Evolutionary conservation across 92 coral and sea anemone genomes (phyloP), one percentile per base, ranked within the genome.

Genomic region (Phymanthus crucifer): DNA sequence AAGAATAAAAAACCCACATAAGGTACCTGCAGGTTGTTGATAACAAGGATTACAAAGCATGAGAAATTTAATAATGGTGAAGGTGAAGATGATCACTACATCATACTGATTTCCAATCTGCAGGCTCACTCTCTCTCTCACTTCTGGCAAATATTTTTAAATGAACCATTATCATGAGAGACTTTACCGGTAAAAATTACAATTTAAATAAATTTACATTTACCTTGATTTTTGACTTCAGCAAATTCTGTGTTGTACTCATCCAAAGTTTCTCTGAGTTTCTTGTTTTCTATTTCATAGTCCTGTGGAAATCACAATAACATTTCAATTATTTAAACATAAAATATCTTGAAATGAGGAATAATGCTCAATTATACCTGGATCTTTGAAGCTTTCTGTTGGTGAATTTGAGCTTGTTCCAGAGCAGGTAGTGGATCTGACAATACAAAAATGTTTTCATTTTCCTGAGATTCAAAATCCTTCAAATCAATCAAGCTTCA

Each of bases 241-340:
- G 99, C 99, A 95, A 95, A 95, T 81, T 95, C 99, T 50, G 96
- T 87, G 78, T 95, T 95, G 70, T 95, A 95, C 46, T 95, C 99
- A 18, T 93, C 93, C 50, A 95, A 71, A 34, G 99, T 95, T 66
- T 95, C 99, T 66, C 93, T 86, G 1, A 95, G 84, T 72, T 95
- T 90, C 72, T 95, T 95, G 84, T 94, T 95, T 80, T 95, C 99
- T 87, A 95, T 93, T 83, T 95, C 99, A 87, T 93, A 95, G 61
- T 95, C 99, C 99, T 95, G 32, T 26, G 35, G 6, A 27, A 61
- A 61, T 34, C 32, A 61, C 18, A 54, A 27, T 4, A 21, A 61
- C 0, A 11, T 50, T 45, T 16, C 2, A 50, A 7, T 21, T 21
- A 54, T 2, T 24, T 19, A 52, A 18, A 4, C 3, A n/a, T 19